phyloP scores from a whole-genome alignment of 2,113 vertebrate genomes.

The Hypomesus transpacificus region DNA sequence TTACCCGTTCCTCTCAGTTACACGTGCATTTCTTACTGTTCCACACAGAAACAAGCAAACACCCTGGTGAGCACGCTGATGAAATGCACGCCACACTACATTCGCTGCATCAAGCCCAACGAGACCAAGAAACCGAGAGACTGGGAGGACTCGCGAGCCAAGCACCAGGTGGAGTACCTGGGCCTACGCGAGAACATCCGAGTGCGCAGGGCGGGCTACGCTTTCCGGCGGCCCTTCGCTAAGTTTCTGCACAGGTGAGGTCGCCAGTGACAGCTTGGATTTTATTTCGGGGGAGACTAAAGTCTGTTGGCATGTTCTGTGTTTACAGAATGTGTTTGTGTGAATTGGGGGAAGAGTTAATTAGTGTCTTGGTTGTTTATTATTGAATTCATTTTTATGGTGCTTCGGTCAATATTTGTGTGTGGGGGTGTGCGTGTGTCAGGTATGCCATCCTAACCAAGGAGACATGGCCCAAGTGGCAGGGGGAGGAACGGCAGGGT shows the following conservation, averaged over 20 bases:
- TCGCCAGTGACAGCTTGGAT: too few species aligned
- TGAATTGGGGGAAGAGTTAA: too few species aligned
- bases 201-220: conserved; percentile 76
- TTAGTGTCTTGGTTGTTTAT: too few species aligned
- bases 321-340: too few species aligned
- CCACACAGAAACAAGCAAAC: conserved; percentile 78
- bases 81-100: conserved; percentile 82
- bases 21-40: background rate
- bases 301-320: background rate
- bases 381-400: too few species aligned
- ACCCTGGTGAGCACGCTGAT: conserved; percentile 76
- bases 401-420: background rate
- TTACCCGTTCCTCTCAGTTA: background rate
- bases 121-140: conserved; percentile 76
- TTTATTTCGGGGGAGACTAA: background rate
- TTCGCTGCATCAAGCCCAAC: conserved; percentile 82
- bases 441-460: conserved; percentile 80
- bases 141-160: conserved; percentile 78
- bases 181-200: conserved; percentile 79
- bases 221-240: conserved; percentile 71
- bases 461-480: conserved; percentile 77
- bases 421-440: background rate
- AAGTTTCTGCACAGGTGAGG: conserved; percentile 78
- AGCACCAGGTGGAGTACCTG: conserved; percentile 80
- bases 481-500: conserved; percentile 71